A percentile compares a stretch with the other conserved stretches of the same genome.
Conservation (phyloP, 2,888 invertebrate genomes). For the Lordiphosa andalusiaca region DNA sequence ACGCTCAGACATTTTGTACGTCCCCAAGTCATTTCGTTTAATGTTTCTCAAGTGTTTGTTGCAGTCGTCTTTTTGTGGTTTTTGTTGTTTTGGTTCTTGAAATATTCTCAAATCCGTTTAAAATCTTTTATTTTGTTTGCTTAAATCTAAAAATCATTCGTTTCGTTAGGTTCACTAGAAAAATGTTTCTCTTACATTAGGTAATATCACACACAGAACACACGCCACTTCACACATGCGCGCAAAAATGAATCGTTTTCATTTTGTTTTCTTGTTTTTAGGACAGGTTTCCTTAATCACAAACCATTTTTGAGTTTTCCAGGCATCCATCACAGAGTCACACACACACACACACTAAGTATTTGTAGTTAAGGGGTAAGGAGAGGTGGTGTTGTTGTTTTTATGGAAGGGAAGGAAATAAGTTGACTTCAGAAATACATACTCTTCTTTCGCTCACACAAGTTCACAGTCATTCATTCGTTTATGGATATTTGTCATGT, state of each 20-base stretch:
- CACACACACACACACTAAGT: constrained; percentile 44
- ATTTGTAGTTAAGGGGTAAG: constrained; percentile 19
- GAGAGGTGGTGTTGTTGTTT: constrained; percentile 14
- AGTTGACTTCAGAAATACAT: constrained; percentile 23
- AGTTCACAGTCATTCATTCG: constrained; percentile 3
- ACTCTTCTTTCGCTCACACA: not conserved
- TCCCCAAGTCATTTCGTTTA: constrained; percentile 34
- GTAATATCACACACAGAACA: constrained; percentile 68
- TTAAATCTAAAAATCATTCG: constrained; percentile 55
- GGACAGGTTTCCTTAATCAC: constrained; percentile 20
- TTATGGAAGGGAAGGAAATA: constrained; percentile 3
- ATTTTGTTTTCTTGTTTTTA: constrained; percentile 14
- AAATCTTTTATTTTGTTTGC: constrained; percentile 56
- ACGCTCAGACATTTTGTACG: constrained; percentile 34
- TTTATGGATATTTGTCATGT: not conserved
- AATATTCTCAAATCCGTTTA: constrained; percentile 61
- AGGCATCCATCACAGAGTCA: constrained; percentile 41
- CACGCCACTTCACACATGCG: constrained; percentile 55
- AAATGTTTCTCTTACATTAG: constrained; percentile 52
- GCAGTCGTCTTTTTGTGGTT: constrained; percentile 27
- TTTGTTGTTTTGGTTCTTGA: constrained; percentile 16
- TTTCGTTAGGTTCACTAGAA: constrained; percentile 42
- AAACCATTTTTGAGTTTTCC: constrained; percentile 12
- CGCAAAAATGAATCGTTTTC: constrained; percentile 50
- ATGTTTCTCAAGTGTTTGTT: constrained; percentile 20